These are phyloP conservation scores for Trialeurodes vaporariorum DNA, from an alignment of 1,140 invertebrate species.

Conservation along the genomic window DNA sequence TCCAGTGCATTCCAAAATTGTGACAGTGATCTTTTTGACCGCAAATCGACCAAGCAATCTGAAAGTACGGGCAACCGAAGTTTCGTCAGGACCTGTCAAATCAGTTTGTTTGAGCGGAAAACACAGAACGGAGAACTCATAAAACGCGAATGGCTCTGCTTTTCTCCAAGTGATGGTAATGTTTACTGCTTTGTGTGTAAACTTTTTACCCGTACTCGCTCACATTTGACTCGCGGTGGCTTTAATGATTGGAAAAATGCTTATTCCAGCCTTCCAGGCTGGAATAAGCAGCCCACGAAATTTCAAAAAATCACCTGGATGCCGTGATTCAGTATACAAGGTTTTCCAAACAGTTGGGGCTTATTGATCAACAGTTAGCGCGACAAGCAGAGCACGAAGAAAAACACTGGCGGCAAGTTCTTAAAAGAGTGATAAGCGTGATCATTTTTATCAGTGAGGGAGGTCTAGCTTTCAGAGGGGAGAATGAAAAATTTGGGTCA, in stretches of 20 bases:
- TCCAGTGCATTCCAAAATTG: slow-evolving; percentile 6
- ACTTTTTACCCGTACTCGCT: slow-evolving; percentile 11
- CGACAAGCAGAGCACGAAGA: slow-evolving; percentile 16
- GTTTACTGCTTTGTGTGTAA: slow-evolving; percentile 20
- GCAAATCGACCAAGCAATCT: slow-evolving; percentile 4
- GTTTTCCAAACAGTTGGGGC: slow-evolving; percentile 13
- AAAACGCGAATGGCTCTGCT: slow-evolving; percentile 17
- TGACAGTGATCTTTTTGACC: slow-evolving; percentile 9
- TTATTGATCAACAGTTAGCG: slow-evolving; percentile 14
- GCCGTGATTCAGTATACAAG: slow-evolving; percentile 13
- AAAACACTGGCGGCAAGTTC: slow-evolving; percentile 5
- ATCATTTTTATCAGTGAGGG: not conserved
- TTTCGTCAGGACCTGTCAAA: slow-evolving; percentile 9
- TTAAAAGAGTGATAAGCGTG: slow-evolving; percentile 2
- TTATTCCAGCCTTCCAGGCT: slow-evolving; percentile 13
- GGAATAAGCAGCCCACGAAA: slow-evolving; percentile 18
- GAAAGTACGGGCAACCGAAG: no score
- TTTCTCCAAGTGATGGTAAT: slow-evolving; percentile 16
- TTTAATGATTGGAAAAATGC: slow-evolving; percentile 21
- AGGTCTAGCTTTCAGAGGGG: slow-evolving; percentile 7
- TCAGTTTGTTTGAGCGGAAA: slow-evolving; percentile 12
- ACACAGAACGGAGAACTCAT: slow-evolving; percentile 16
- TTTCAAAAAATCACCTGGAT: slow-evolving; percentile 16
- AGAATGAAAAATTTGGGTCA: slow-evolving; percentile 5
- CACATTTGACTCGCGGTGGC: slow-evolving; percentile 16